phyloP scores from a whole-genome alignment of 2,113 vertebrate genomes.

The Paratilapia polleni region DNA sequence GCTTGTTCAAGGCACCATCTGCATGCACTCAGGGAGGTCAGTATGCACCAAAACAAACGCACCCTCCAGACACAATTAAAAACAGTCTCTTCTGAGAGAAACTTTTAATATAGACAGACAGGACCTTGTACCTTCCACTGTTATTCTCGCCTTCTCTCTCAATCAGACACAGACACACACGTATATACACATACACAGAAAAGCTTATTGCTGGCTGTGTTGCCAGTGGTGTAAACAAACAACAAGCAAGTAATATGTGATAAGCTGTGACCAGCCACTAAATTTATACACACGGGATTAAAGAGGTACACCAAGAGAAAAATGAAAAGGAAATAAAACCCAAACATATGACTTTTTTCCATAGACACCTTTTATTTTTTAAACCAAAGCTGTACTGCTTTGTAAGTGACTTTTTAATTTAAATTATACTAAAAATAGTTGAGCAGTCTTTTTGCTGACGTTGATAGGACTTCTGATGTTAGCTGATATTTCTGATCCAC shows the following conservation, averaged over 20 bases:
- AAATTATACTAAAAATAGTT: neutral
- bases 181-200: neutral
- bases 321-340: neutral
- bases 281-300: conserved; percentile 22
- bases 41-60: conserved; percentile 44
- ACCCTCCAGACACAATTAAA: conserved; percentile 70
- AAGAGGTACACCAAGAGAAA: neutral
- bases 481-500: neutral
- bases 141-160: conserved; percentile 2
- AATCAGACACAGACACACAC: conserved; percentile 7
- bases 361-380: neutral
- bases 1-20: conserved; percentile 48
- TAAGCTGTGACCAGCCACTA: conserved; percentile 22
- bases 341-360: neutral
- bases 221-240: conserved; percentile 51
- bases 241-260: conserved; percentile 24
- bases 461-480: neutral
- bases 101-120: conserved; percentile 51
- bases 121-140: conserved; percentile 7
- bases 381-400: neutral
- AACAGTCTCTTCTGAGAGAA: conserved; percentile 28
- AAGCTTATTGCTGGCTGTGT: neutral
- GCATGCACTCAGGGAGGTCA: conserved; percentile 51
- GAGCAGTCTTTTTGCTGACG: neutral
- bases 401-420: neutral